phyloP scores from a whole-genome alignment of 2,113 vertebrate species.

The Merops nubicus region DNA sequence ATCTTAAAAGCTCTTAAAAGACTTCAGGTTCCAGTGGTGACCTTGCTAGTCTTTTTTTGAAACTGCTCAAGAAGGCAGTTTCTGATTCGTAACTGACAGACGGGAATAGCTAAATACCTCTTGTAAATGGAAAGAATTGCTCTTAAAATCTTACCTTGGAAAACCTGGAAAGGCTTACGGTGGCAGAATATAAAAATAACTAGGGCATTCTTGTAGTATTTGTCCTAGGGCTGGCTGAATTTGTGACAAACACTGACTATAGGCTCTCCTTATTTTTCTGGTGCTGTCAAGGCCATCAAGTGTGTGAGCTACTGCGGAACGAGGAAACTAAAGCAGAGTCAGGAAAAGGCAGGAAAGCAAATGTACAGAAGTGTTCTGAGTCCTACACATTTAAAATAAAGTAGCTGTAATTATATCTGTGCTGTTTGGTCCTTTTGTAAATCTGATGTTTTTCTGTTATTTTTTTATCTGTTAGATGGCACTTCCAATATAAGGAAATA shows the following conservation, averaged over 20 bases:
- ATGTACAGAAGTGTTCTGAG: neutral
- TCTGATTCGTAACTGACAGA: neutral
- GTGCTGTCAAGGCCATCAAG: neutral
- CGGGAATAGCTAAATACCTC: neutral
- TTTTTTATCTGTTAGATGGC: neutral
- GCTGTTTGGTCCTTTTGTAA: neutral
- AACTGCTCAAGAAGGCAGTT: neutral
- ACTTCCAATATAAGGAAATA: slow-evolving; percentile 27
- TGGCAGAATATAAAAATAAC: slow-evolving; percentile 24
- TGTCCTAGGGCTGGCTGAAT: neutral
- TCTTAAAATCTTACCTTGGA: slow-evolving; percentile 12
- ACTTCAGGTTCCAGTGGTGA: neutral
- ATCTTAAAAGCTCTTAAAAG: neutral
- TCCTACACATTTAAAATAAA: neutral
- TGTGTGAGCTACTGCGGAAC: neutral
- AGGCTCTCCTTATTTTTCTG: neutral
- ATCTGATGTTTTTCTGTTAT: neutral
- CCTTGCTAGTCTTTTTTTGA: neutral
- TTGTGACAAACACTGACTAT: neutral
- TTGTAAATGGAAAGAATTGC: neutral
- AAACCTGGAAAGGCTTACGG: neutral
- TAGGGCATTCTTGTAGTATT: neutral
- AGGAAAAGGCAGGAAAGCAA: neutral
- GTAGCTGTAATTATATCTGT: neutral
- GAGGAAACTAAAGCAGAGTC: neutral